Evolutionary conservation across 1,140 invertebrate species (phyloP).

Genomic region (Saccostrea cuccullata): DNA sequence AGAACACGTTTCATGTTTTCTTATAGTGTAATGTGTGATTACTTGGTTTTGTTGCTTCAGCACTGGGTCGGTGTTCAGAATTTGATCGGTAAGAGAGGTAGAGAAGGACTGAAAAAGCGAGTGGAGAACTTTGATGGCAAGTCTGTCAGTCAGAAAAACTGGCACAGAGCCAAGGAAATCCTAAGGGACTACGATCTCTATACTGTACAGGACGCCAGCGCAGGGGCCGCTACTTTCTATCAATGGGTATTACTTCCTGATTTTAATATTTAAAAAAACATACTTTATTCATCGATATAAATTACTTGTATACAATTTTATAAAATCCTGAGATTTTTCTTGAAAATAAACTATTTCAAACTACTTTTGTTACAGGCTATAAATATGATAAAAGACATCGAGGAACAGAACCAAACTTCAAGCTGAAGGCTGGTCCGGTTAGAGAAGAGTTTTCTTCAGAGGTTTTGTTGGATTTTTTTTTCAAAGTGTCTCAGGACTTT

Average conservation of each 20-base stretch:
- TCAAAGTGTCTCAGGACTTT: not conserved
- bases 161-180: constrained; percentile 55
- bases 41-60: constrained; percentile 36
- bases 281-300: too few species aligned
- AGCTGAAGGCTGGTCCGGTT: not conserved
- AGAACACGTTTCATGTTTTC: too few species aligned
- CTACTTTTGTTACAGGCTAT: not conserved
- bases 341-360: too few species aligned
- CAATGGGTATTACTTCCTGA: constrained; percentile 55
- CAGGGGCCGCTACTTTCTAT: constrained; percentile 64
- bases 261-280: too few species aligned
- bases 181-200: constrained; percentile 57
- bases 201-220: constrained; percentile 61
- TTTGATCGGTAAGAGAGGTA: constrained; percentile 60
- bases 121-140: constrained; percentile 53
- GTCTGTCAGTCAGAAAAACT: constrained; percentile 27
- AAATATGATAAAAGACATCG: constrained; percentile 16
- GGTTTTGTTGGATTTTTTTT: not conserved
- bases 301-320: too few species aligned
- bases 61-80: constrained; percentile 61
- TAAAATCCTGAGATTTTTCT: too few species aligned
- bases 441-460: not conserved
- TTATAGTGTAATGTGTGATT: not conserved
- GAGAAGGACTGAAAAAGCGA: constrained; percentile 57
- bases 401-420: not conserved